Evolutionary conservation across 53 echinoderm and acorn worm species (phyloP), one percentile per base, ranked within the genome.

Genomic region (Luidia sarsii): DNA sequence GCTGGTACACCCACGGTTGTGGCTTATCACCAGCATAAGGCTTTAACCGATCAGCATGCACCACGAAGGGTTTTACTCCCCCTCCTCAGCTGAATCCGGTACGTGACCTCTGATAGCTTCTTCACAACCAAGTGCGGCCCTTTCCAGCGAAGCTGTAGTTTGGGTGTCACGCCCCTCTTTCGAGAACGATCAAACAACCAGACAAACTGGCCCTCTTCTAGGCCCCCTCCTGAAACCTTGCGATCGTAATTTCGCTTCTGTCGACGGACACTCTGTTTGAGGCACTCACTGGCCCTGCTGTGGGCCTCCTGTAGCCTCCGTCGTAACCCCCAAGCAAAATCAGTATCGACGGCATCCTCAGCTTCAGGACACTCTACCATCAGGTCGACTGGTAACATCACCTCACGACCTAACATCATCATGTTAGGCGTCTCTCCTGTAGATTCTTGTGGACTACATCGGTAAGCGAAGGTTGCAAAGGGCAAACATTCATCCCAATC

Each of bases 241-340:
- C 75, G 28, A 64, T 92, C 80, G 39, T 91, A 91, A 31, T 87
- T 68, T 25, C 50, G 39, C 39, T 91, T 87, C 48, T 87, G 91
- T 20, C 87, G 57, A 6, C 64, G 21, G 18, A 59, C 59, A 9
- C 50, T 37, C 34, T 56, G 15, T 43, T 75, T 75, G 16, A 51
- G 24, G 16, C 59, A 19, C 9, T 85, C 55, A 25, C 55, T 31
- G 36, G 66, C 86, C 39, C 21, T 43, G 14, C 56, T 61, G 34
- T 79, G 69, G 0, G 79, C 79, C 54, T 24, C 48, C 39, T 65
- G 67, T 33, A 86, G 41, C 52, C 15, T 11, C 20, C 18, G 52
- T 51, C 52, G 52, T 16, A 51, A 51, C 52, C 52, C 18, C 52
- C 8, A 51, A 56, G 56, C 56, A 56, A 56, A 56, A 56, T 56